Conservation (phyloP, 2,797 vertebrate genomes). For the Pseudochirops corinnae region DNA sequence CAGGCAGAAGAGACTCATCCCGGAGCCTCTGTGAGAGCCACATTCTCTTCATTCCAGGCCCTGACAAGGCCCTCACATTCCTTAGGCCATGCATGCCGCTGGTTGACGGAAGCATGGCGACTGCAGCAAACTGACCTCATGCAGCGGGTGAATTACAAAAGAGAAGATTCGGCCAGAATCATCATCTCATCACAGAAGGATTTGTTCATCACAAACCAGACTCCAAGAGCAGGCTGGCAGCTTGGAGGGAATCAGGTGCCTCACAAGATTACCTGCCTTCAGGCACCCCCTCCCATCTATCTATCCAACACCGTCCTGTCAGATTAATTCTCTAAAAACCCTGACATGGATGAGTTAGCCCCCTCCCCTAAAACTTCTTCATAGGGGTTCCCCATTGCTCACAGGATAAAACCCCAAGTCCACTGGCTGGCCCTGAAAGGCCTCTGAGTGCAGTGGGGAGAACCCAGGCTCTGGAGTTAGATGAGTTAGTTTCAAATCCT, state of each 20-base stretch:
- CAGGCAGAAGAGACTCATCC: no score
- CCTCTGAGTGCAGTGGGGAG: not conserved
- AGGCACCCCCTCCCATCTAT: constrained; percentile 18
- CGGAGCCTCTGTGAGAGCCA: not conserved
- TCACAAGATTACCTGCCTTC: not conserved
- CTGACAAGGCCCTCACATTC: not conserved
- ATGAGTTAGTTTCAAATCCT: not conserved
- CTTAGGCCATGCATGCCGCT: not conserved
- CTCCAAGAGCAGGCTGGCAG: not conserved
- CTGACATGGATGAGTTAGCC: not conserved
- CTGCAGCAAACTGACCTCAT: constrained; percentile 44
- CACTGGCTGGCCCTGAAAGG: not conserved
- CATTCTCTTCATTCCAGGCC: constrained; percentile 81
- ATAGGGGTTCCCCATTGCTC: not conserved
- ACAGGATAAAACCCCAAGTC: constrained; percentile 20
- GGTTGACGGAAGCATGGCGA: constrained; percentile 56
- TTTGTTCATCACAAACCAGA: constrained; percentile 9
- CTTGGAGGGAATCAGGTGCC: constrained; percentile 58
- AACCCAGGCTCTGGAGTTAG: not conserved
- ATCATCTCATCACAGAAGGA: constrained; percentile 67
- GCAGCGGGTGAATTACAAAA: constrained; percentile 52
- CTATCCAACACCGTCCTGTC: not conserved
- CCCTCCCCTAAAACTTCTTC: not conserved
- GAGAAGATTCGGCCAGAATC: constrained; percentile 69
- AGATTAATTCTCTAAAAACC: not conserved